Conservation (phyloP, 2,797 vertebrate species). For the Glossophaga mutica region DNA sequence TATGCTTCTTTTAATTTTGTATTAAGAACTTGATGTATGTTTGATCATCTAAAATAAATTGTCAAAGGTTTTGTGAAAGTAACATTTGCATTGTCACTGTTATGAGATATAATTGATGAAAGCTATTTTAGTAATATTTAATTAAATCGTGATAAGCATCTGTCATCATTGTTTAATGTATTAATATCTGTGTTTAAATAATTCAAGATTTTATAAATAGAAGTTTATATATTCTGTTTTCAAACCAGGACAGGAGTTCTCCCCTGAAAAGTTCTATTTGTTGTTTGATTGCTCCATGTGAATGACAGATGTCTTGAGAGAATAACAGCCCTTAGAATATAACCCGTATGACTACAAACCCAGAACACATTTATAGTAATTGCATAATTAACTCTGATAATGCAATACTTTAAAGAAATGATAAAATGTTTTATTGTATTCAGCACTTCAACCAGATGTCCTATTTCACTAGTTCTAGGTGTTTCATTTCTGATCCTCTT, state of each 20-base stretch:
- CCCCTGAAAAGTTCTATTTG: not conserved
- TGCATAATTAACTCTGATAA: slow-evolving; percentile 17
- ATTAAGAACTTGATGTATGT: not conserved
- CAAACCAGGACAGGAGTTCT: not conserved
- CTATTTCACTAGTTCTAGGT: not conserved
- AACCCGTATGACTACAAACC: not conserved
- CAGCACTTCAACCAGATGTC: not conserved
- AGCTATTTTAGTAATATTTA: not conserved
- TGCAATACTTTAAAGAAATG: not conserved
- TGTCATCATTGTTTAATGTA: not conserved
- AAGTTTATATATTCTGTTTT: not conserved
- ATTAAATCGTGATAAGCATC: not conserved
- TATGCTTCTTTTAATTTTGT: not conserved
- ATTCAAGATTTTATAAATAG: not conserved
- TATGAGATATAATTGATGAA: not conserved
- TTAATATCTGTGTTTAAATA: not conserved
- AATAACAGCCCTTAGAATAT: not conserved
- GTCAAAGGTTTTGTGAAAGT: not conserved
- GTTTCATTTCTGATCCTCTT: not conserved
- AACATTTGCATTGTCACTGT: not conserved
- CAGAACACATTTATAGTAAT: not conserved
- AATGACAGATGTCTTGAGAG: not conserved
- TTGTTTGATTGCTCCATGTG: not conserved
- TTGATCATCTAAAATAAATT: not conserved
- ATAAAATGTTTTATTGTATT: not conserved